phyloP scores from a whole-genome alignment of 2,797 vertebrate genomes.

The Hippoglossus hippoglossus region DNA sequence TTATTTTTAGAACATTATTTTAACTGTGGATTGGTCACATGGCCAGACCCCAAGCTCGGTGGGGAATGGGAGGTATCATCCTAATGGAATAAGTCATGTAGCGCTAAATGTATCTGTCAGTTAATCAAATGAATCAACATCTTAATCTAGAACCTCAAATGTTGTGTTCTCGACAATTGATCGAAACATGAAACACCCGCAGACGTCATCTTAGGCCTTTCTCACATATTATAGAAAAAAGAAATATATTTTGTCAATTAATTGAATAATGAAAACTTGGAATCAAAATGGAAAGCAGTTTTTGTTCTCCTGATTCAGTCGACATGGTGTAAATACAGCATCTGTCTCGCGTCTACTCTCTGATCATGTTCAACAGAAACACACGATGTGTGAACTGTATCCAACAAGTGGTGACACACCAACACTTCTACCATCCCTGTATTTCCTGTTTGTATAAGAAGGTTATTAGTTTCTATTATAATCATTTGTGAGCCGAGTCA shows the following conservation, averaged over 20 bases:
- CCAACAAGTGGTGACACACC: neutral
- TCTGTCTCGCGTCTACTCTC: neutral
- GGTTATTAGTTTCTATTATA: constrained; percentile 29
- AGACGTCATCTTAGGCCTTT: no score
- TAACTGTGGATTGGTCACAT: no score
- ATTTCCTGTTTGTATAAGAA: neutral
- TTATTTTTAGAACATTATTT: no score
- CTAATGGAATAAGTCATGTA: no score
- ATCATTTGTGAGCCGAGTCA: neutral
- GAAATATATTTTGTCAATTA: neutral
- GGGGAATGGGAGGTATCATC: no score
- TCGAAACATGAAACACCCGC: neutral
- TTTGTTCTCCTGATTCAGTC: neutral
- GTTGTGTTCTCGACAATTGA: no score
- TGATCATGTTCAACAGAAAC: neutral
- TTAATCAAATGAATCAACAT: no score
- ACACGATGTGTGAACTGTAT: neutral
- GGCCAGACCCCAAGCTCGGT: no score
- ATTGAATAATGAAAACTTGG: no score
- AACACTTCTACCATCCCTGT: neutral
- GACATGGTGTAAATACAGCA: neutral
- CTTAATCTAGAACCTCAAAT: no score
- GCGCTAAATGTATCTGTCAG: no score
- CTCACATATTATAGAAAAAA: neutral
- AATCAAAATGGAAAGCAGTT: neutral